Evolutionary conservation across 2,797 vertebrate genomes (phyloP).

Genomic region (Lutjanus argentimaculatus): DNA sequence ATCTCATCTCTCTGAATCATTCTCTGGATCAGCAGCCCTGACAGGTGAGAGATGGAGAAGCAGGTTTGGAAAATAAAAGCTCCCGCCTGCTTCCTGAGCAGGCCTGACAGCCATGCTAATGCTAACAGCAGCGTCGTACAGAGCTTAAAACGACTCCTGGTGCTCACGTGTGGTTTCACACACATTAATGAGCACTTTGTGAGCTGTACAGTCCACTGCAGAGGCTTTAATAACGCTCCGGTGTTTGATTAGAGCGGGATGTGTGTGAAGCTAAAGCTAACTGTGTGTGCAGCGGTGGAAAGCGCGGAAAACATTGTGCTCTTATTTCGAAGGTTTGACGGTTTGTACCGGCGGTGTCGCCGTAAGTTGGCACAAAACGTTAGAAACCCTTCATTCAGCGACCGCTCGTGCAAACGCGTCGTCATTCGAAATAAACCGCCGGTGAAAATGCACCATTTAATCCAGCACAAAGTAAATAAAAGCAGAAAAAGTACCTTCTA

Average conservation of each 20-base stretch:
- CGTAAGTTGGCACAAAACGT: constrained; percentile 48
- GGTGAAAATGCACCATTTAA: background rate
- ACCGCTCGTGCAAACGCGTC: fast-evolving
- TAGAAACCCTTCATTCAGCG: background rate
- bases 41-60: constrained; percentile 51
- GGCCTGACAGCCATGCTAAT: constrained; percentile 68
- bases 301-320: constrained; percentile 84
- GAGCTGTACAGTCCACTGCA: fast-evolving
- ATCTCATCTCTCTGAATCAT: no score
- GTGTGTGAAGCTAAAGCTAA: constrained; percentile 12
- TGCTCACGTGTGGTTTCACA: fast-evolving
- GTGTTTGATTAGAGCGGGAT: fast-evolving
- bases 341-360: constrained; percentile 62
- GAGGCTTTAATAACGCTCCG: fast-evolving
- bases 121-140: constrained; percentile 51
- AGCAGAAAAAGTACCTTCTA: constrained; percentile 86
- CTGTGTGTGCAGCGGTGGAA: constrained; percentile 39
- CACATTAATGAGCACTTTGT: fast-evolving
- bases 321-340: constrained; percentile 88
- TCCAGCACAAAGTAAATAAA: constrained; percentile 58
- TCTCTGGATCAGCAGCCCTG: constrained; percentile 40
- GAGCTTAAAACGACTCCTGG: constrained; percentile 3
- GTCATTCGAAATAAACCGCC: fast-evolving
- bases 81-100: constrained; percentile 77
- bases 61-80: constrained; percentile 87